Evolutionary conservation across 2,797 vertebrate genomes (phyloP), one percentile per base, ranked within the genome.

Genomic region (Agapornis canus): DNA sequence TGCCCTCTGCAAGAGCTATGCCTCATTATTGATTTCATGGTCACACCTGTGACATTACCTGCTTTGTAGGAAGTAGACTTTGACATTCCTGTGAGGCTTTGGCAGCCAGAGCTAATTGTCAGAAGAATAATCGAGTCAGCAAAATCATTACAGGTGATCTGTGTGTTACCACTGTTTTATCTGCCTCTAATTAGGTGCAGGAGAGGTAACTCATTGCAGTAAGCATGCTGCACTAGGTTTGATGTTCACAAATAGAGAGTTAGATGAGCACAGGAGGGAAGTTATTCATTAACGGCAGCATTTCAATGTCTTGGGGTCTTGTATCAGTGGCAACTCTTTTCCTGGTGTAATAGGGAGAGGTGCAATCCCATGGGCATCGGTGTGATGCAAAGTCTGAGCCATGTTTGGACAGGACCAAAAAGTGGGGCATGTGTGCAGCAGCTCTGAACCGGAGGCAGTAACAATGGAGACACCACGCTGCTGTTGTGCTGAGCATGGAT

Each of bases 1-100:
- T 97, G 97, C 97, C 97, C 97, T 97, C 96, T 97, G 97, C 94
- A 92, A 97, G 95, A 97, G 94, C 96, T 94, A 92, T 95, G 97
- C 93, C 97, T 97, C 96, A 94, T 97, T 97, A 97, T 97, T 97
- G 96, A 98, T 98, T 98, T 98, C 97, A 96, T 97, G 96, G 95
- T 97, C 97, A 97, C 97, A 98, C 97, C 97, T 97, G 97, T 98
- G 97, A 97, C 97, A 97, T 97, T 97, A 97, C 97, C 97, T 97
- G 96, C 94, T 94, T 97, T 96, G 95, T 90, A 95, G 95, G 96
- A 97, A 96, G 95, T 96, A 95, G 96, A 95, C 97, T 97, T 97
- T 97, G 97, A 97, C 97, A 97, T 96, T 97, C 97, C 96, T 97
- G 95, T 86, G 95, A 97, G 95, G 96, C 94, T 95, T 90, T 95